Evolutionary conservation across 2,113 vertebrate species (phyloP), one percentile per base, ranked within the genome.

Genomic region (Cyanoliseus patagonus): DNA sequence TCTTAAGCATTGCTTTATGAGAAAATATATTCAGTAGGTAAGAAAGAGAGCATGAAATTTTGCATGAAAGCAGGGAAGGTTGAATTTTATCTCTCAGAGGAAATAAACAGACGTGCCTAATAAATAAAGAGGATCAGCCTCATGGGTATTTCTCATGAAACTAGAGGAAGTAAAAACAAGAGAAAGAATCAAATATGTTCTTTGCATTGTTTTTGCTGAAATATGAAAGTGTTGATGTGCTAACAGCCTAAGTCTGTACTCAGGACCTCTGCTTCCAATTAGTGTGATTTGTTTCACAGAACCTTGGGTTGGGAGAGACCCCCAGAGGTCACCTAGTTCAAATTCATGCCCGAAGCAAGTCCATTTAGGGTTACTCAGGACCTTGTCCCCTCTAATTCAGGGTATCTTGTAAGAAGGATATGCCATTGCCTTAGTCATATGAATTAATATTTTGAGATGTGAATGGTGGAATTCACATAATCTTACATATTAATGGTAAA

Each of bases 271-370:
- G 4, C 3, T 80, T 73, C 23, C 31, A 77, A 2, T 19, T 41
- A 35, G 2, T 33, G 8, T 27, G 13, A 80, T n/a, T 77, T 80
- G 73, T 77, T 83, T 66, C 46, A 37, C 9, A 27, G 33, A 72
- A 86, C 8, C 7, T 22, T 0, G 15, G 19, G 1, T 2, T 53
- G 11, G 9, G 3, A 28, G 42, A 24, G 13, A 78, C 53, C 5
- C 17, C 18, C 11, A 35, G 23, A 20, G 11, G 5, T 89, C n/a
- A 49, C 39, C 10, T 59, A 7, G 7, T n/a, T 57, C 30, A 82
- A 82, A 63, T 39, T 73, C n/a, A 57, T 51, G 5, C 4, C 17
- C 6, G 30, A 27, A 57, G 4, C 24, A 53, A 75, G 27, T 69
- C 27, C 11, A 47, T 49, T 61, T 64, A 76, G 6, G 12, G 1